Base-by-base conservation (phyloP, 2,113 vertebrate species). In the Strix uralensis region DNA sequence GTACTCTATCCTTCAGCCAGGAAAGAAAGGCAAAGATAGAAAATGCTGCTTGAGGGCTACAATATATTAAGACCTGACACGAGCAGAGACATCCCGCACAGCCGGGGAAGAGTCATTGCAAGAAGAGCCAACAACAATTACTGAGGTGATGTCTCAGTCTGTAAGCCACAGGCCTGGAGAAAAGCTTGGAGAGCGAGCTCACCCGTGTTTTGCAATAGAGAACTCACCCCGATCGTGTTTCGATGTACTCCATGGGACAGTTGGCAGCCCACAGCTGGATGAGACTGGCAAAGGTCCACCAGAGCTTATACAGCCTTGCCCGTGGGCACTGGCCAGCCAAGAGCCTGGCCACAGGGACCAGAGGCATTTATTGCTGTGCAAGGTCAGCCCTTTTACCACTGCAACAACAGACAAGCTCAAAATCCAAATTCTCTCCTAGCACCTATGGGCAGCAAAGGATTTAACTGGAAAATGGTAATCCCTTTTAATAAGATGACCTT, bases 401-500 rank as follows among this genome's bases (percentile, higher is more conserved):
- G 22, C 69, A 88, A 70, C 89, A 61, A 44, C 91, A 63, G 54
- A n/a, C 61, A 82, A 38, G 46, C 67, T 65, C 71, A 83, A 91
- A 86, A 93, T 72, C 73, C 72, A 79, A 54, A 42, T 85, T 93
- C 66, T 93, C 62, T 74, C 71, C 69, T 16, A 70, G 79, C 61
- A 95, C 87, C 82, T 93, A 77, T 34, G 38, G 85, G 26, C 78
- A 90, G 54, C 85, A 75, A 57, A 96, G 61, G 67, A 75, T 94
- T 96, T 96, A 90, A 95, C 81, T 83, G 85, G 91, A 93, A 97
- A 96, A 96, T 3, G 71, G 49, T 92, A 95, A 97, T 94, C 82
- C 78, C 71, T 96, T 95, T 83, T 96, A 97, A 96, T 95, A 97
- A 95, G 87, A 81, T 92, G 92, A 92, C 72, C 92, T 97, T 96